These are phyloP conservation scores for Dryobotodes eremita DNA, from an alignment of 2,888 invertebrate genomes.

Conservation along the genomic window DNA sequence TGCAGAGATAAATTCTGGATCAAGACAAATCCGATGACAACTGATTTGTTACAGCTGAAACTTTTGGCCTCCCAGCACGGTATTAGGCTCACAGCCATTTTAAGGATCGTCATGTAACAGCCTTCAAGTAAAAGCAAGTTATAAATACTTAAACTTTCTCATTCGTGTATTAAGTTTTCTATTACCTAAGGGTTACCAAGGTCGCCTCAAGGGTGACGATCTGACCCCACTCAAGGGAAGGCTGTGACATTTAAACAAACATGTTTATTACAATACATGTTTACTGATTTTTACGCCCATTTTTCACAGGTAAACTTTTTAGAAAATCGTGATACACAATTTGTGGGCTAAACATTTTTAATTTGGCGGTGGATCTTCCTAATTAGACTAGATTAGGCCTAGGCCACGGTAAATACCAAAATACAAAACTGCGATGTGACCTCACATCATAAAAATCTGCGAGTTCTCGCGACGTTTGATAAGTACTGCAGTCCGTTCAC, in stretches of 20 bases:
- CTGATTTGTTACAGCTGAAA: background rate
- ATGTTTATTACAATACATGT: slow-evolving; percentile 13
- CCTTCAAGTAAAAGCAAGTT: slow-evolving; percentile 14
- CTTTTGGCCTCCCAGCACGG: background rate
- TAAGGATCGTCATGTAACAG: background rate
- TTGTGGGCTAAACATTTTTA: background rate
- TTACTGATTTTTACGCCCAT: slow-evolving; percentile 43
- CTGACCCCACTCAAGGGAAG: slow-evolving; percentile 64
- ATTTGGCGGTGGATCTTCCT: slow-evolving; percentile 1
- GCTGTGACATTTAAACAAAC: slow-evolving; percentile 63
- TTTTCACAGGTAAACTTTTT: slow-evolving; percentile 37
- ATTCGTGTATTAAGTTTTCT: slow-evolving; percentile 40
- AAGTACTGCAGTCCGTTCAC: background rate
- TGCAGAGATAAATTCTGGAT: background rate
- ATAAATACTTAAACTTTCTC: slow-evolving; percentile 50
- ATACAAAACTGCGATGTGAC: background rate
- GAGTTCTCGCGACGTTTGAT: background rate
- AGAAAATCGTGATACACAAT: slow-evolving; percentile 27
- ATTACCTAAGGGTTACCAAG: slow-evolving; percentile 40
- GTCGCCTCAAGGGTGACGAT: slow-evolving; percentile 47
- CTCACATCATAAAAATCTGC: no score
- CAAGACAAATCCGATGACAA: background rate
- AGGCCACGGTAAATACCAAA: background rate
- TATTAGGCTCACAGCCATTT: background rate
- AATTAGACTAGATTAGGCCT: background rate